These are phyloP conservation scores for Meloe dianella DNA, from an alignment of 2,888 invertebrate species.

Conservation along the genomic window DNA sequence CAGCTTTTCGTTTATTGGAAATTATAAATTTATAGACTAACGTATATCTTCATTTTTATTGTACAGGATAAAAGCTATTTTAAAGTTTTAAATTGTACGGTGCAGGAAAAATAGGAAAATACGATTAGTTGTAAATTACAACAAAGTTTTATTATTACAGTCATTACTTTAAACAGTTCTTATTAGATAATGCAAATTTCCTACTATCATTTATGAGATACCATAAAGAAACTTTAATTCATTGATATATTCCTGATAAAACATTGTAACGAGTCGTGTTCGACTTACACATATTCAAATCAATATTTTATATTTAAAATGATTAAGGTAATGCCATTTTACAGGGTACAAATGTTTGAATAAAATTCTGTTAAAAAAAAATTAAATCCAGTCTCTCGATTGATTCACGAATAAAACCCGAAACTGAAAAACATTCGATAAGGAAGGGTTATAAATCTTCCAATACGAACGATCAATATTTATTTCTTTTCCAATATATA, in stretches of 20 bases:
- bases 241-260: background rate
- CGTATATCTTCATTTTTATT: slow-evolving; percentile 12
- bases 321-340: background rate
- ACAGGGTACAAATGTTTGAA: background rate
- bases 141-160: background rate
- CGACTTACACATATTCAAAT: background rate
- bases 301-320: background rate
- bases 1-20: slow-evolving; percentile 28
- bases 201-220: background rate
- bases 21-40: slow-evolving; percentile 31
- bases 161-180: background rate
- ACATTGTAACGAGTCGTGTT: background rate
- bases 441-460: background rate
- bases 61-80: background rate
- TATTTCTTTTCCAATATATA: background rate
- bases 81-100: background rate
- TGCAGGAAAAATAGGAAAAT: background rate
- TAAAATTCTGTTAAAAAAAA: background rate
- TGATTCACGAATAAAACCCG: background rate
- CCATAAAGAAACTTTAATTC: background rate
- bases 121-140: background rate
- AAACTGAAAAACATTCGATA: slow-evolving; percentile 8
- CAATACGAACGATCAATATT: slow-evolving; percentile 18
- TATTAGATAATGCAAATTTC: background rate
- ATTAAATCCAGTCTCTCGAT: background rate